Conservation (phyloP, 2,797 vertebrate species). For the Sebastes minor region DNA sequence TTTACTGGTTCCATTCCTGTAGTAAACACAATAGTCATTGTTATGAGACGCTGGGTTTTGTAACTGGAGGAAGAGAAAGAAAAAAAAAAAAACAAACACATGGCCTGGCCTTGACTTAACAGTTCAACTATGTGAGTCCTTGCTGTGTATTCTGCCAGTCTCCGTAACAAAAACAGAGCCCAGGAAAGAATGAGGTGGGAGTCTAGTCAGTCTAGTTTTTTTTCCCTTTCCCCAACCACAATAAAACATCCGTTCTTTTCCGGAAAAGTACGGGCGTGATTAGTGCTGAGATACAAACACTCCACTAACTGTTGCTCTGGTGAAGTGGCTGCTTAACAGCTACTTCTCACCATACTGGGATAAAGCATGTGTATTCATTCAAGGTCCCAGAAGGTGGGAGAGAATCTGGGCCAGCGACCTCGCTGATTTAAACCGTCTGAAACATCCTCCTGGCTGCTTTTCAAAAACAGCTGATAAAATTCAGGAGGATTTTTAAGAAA, state of each 20-base stretch:
- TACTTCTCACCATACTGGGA: background rate
- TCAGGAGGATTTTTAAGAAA: background rate
- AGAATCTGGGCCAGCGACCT: slow-evolving; percentile 40
- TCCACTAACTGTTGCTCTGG: background rate
- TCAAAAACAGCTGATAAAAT: slow-evolving; percentile 37
- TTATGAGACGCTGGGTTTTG: slow-evolving; percentile 53
- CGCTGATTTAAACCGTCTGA: slow-evolving; percentile 47
- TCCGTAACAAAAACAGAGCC: slow-evolving; percentile 59
- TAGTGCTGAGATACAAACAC: slow-evolving; percentile 12
- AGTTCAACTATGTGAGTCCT: slow-evolving; percentile 55
- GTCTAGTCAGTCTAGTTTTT: slow-evolving; percentile 15
- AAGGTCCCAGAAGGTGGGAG: slow-evolving; percentile 9
- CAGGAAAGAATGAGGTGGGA: slow-evolving; percentile 63
- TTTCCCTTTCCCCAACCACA: slow-evolving; percentile 27
- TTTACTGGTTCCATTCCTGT: slow-evolving; percentile 41
- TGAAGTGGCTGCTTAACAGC: slow-evolving; percentile 15
- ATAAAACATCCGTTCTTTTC: slow-evolving; percentile 57
- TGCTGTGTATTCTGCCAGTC: slow-evolving; percentile 56
- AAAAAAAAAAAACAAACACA: slow-evolving; percentile 28
- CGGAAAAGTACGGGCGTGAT: slow-evolving; percentile 35
- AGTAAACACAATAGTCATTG: slow-evolving; percentile 75
- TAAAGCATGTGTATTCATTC: slow-evolving; percentile 18
- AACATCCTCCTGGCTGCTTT: slow-evolving; percentile 29
- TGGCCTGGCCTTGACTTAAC: slow-evolving; percentile 63
- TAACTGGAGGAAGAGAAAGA: slow-evolving; percentile 61